phyloP scores from a whole-genome alignment of 1,140 invertebrate genomes.

The Phocides pigmalion region DNA sequence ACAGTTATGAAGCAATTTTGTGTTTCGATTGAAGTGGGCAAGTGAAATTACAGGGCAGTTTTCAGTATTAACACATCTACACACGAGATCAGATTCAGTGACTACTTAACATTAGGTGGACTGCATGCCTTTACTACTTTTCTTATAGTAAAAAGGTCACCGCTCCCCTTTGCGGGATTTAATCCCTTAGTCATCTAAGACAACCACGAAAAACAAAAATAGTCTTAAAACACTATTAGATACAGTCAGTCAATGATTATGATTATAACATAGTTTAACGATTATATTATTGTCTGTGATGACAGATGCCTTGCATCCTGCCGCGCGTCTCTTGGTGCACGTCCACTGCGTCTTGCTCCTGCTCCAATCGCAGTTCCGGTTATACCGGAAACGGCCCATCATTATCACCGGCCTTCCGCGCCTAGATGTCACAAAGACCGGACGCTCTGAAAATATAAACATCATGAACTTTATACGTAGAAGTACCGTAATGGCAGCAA shows the following conservation, averaged over 20 bases:
- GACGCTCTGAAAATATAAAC: slow-evolving; percentile 12
- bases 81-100: too few relatives aligned
- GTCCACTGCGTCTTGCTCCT: slow-evolving; percentile 23
- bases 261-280: slow-evolving; percentile 7
- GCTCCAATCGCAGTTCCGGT: slow-evolving; percentile 17
- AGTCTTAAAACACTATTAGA: not conserved
- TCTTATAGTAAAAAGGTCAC: too few relatives aligned
- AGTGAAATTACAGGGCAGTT: too few relatives aligned
- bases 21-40: too few relatives aligned
- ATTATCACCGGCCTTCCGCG: slow-evolving; percentile 45
- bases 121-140: too few relatives aligned
- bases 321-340: slow-evolving; percentile 32
- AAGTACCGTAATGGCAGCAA: too few relatives aligned
- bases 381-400: slow-evolving; percentile 38
- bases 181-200: too few relatives aligned
- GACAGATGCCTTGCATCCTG: slow-evolving; percentile 45
- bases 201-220: too few relatives aligned
- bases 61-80: too few relatives aligned
- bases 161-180: too few relatives aligned
- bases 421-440: slow-evolving; percentile 36
- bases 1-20: too few relatives aligned
- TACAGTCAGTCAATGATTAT: not conserved
- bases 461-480: slow-evolving; percentile 3
- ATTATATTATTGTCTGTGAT: slow-evolving; percentile 41
- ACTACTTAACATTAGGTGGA: too few relatives aligned